These are phyloP conservation scores for Myoxocephalus aenaeus DNA, from an alignment of 2,797 vertebrate genomes.

Conservation along the genomic window DNA sequence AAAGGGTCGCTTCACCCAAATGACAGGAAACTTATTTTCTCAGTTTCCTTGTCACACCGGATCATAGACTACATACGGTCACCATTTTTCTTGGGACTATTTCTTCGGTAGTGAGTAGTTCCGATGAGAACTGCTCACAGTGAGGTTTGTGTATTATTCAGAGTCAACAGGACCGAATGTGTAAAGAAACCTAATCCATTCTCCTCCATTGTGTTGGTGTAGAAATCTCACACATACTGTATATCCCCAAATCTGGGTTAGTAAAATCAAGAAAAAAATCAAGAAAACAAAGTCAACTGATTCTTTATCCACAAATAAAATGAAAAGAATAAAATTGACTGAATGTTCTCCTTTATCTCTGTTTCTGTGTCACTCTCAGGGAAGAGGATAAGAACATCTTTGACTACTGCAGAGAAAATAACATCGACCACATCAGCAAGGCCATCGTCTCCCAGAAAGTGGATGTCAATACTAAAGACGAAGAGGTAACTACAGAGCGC, in stretches of 20 bases:
- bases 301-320: background rate
- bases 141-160: background rate
- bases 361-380: conserved; percentile 74
- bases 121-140: background rate
- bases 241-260: background rate
- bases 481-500: conserved; percentile 87
- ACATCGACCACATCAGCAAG: conserved; percentile 91
- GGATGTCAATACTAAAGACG: conserved; percentile 93
- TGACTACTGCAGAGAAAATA: conserved; percentile 99
- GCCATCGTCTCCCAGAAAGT: conserved; percentile 90
- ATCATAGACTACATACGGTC: background rate
- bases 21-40: background rate
- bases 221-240: background rate
- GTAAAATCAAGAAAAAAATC: background rate
- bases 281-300: background rate
- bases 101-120: background rate
- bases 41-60: background rate
- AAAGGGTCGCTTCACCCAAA: background rate
- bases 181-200: background rate
- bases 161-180: background rate
- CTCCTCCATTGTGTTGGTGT: background rate
- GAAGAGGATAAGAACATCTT: conserved; percentile 99
- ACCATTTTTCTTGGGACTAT: background rate
- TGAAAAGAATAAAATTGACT: conserved; percentile 15
- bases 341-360: conserved; percentile 10